Evolutionary conservation across 2,797 vertebrate species (phyloP).

Genomic region (Takifugu rubripes): DNA sequence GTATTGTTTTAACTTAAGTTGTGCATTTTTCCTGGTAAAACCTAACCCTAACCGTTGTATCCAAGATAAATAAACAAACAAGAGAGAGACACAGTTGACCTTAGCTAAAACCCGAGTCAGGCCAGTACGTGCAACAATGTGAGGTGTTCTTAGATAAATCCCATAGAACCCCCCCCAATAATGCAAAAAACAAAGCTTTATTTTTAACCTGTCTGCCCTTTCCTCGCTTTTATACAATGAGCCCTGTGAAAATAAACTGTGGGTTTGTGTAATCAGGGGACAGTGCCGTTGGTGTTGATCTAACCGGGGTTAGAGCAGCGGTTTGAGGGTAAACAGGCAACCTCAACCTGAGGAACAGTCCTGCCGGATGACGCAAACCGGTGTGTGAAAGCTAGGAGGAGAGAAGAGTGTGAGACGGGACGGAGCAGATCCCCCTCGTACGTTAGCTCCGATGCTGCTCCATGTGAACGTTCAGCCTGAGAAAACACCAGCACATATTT

Average conservation of each 20-base stretch:
- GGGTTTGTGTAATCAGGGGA: slow-evolving; percentile 31
- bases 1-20: too few species aligned
- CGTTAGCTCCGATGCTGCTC: slow-evolving; percentile 13
- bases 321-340: slow-evolving; percentile 28
- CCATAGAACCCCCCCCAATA: neutral
- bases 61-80: too few species aligned
- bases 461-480: slow-evolving; percentile 45
- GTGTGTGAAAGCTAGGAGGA: neutral
- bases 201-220: slow-evolving; percentile 32
- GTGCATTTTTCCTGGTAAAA: too few species aligned
- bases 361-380: neutral
- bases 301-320: slow-evolving; percentile 25
- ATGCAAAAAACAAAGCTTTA: slow-evolving; percentile 14
- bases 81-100: too few species aligned
- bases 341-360: slow-evolving; percentile 7
- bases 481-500: slow-evolving; percentile 65
- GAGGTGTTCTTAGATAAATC: slow-evolving; percentile 9
- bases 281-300: slow-evolving; percentile 31
- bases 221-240: slow-evolving; percentile 17
- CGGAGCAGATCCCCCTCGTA: neutral
- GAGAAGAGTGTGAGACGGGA: neutral
- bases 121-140: slow-evolving; percentile 10
- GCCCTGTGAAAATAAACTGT: slow-evolving; percentile 39
- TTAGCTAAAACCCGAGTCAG: neutral
- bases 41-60: too few species aligned